phyloP scores from a whole-genome alignment of 2,113 vertebrate species.

The Chaetura pelagica region DNA sequence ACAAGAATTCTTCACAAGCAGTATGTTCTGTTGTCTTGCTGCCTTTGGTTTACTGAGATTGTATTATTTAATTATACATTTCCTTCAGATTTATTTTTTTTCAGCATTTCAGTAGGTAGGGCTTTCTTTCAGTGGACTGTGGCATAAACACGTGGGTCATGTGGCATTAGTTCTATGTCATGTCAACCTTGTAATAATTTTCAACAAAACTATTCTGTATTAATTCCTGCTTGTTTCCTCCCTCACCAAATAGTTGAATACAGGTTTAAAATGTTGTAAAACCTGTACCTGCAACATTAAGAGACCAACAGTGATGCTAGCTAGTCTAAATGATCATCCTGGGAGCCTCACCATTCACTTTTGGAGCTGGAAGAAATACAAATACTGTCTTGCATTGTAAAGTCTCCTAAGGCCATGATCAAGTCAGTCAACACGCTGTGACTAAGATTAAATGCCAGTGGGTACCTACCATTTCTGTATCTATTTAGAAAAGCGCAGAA shows the following conservation, averaged over 20 bases:
- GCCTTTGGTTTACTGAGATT: not conserved
- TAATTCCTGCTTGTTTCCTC: not conserved
- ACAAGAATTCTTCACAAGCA: not conserved
- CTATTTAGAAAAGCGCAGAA: not conserved
- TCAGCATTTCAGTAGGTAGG: not conserved
- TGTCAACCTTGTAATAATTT: not conserved
- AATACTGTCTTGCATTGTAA: not conserved
- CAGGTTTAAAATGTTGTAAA: not conserved
- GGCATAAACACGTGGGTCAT: not conserved
- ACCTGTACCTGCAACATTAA: accelerated
- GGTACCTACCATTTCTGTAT: not conserved
- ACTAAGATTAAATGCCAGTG: not conserved
- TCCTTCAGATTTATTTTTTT: not conserved
- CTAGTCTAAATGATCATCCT: not conserved
- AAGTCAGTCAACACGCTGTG: conserved; percentile 29
- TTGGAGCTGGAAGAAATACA: conserved; percentile 6
- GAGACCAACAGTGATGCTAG: not conserved
- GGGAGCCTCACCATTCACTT: not conserved
- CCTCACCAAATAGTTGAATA: not conserved
- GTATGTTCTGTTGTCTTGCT: not conserved
- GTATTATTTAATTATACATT: not conserved
- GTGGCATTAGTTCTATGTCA: not conserved
- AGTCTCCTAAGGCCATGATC: not conserved
- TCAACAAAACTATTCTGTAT: not conserved
- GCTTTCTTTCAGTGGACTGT: not conserved